A percentile compares a stretch with the other conserved stretches of the same genome.
Evolutionary conservation across 1,140 invertebrate species (phyloP).

Genomic region (Chymomyza costata): DNA sequence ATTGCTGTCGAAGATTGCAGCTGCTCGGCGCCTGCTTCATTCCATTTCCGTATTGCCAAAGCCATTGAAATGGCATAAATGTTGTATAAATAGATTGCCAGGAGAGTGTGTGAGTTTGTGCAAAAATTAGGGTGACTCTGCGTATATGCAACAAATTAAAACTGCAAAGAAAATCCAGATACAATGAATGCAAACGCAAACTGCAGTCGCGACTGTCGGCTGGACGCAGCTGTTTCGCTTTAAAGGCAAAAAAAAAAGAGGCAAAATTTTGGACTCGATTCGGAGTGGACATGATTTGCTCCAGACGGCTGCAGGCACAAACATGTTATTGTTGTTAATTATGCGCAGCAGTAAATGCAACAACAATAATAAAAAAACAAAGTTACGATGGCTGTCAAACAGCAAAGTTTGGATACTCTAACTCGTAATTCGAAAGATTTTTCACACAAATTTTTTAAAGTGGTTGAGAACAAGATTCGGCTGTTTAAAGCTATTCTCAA

Average conservation of each 20-base stretch:
- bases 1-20: conserved; percentile 14
- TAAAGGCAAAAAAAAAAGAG: conserved; percentile 9
- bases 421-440: no score
- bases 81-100: conserved; percentile 16
- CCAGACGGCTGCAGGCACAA: neutral
- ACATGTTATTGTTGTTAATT: conserved; percentile 54
- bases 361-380: conserved; percentile 15
- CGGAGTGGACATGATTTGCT: neutral
- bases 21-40: conserved; percentile 14
- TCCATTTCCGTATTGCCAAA: no score
- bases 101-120: no score
- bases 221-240: no score
- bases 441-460: no score
- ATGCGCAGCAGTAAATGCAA: conserved; percentile 40
- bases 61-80: conserved; percentile 25
- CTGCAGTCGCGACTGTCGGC: no score
- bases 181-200: conserved; percentile 19
- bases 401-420: no score
- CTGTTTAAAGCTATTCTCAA: no score
- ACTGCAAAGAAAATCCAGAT: conserved; percentile 12
- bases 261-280: no score
- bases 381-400: no score
- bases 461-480: no score
- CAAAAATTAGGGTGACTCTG: conserved; percentile 16
- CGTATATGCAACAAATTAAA: conserved; percentile 50